Conservation (phyloP, 2,797 vertebrate genomes). For the Chanos chanos region DNA sequence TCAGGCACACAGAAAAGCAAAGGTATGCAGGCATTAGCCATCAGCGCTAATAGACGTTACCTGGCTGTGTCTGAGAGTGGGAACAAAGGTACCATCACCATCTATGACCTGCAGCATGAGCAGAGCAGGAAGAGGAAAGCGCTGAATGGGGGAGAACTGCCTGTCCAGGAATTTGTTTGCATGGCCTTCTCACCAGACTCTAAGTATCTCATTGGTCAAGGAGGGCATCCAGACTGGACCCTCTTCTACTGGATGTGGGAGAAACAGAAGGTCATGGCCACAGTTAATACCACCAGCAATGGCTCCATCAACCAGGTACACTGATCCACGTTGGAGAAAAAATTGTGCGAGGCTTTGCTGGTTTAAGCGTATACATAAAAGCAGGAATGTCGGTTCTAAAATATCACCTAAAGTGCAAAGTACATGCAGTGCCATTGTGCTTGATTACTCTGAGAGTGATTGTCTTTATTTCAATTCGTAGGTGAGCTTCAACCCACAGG, state of each 20-base stretch:
- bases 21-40: conserved; percentile 77
- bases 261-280: conserved; percentile 81
- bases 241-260: conserved; percentile 89
- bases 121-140: conserved; percentile 77
- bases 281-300: conserved; percentile 60
- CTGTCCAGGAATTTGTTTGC: conserved; percentile 67
- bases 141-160: conserved; percentile 68
- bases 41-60: conserved; percentile 82
- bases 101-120: conserved; percentile 81
- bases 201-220: conserved; percentile 80
- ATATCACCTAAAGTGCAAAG: too few relatives aligned
- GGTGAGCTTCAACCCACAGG: conserved; percentile 89
- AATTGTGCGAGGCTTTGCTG: too few relatives aligned
- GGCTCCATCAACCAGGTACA: conserved; percentile 79
- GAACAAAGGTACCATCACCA: conserved; percentile 74
- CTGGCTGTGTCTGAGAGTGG: conserved; percentile 82
- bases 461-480: conserved; percentile 48
- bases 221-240: conserved; percentile 75
- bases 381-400: too few relatives aligned
- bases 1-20: conserved; percentile 80
- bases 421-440: too few relatives aligned
- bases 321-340: too few relatives aligned
- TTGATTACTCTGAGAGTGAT: neutral
- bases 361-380: too few relatives aligned
- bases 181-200: conserved; percentile 90